Percentiles rank a stretch among this genome's conserved stretches.
Conservation (phyloP, 92 coral and sea anemone genomes). For the Siderastrea radians region DNA sequence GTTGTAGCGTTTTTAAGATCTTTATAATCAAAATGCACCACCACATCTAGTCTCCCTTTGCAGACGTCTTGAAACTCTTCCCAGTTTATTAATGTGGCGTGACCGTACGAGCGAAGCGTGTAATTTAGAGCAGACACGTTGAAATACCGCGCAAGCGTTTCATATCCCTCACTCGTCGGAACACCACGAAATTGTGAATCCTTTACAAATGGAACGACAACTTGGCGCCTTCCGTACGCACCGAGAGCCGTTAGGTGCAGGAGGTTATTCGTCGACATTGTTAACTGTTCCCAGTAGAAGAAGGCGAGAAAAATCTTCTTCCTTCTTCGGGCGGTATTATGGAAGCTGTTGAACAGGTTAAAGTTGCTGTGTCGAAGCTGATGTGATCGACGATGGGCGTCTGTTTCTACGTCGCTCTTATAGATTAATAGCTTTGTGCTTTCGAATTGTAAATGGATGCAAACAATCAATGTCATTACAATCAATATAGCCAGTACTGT, state of each 20-base stretch:
- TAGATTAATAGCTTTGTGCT: neutral
- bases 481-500: neutral
- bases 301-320: slow-evolving; percentile 85
- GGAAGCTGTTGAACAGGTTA: neutral
- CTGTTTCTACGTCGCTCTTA: neutral
- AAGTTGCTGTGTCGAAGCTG: neutral
- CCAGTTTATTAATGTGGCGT: slow-evolving; percentile 75
- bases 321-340: neutral
- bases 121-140: slow-evolving; percentile 65
- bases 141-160: slow-evolving; percentile 78
- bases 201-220: slow-evolving; percentile 94
- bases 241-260: slow-evolving; percentile 89
- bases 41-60: slow-evolving; percentile 73
- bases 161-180: slow-evolving; percentile 39
- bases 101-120: slow-evolving; percentile 69
- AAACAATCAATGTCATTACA: neutral
- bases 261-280: slow-evolving; percentile 86
- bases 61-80: slow-evolving; percentile 84
- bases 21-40: slow-evolving; percentile 78
- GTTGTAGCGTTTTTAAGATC: slow-evolving; percentile 44
- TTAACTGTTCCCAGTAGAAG: slow-evolving; percentile 91
- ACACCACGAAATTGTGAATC: slow-evolving; percentile 59
- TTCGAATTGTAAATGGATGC: neutral
- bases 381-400: neutral
- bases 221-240: slow-evolving; percentile 72